Percentiles rank a stretch among this genome's conserved stretches.
Conservation (phyloP, 37 sponge, comb jelly and placozoan genomes). For the Aphrocallistes beatrix region DNA sequence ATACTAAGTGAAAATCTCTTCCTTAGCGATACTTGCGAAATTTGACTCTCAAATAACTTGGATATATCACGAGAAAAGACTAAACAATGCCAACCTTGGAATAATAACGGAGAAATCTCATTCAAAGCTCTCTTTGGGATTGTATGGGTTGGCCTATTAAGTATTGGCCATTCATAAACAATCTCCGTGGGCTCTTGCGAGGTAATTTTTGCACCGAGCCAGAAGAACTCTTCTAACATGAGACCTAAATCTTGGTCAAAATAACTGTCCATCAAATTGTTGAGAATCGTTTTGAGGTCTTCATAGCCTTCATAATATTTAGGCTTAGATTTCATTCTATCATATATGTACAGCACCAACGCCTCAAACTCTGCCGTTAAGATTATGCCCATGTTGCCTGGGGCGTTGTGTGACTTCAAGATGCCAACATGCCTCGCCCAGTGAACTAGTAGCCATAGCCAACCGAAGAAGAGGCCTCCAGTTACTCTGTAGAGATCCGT, state of each 20-base stretch:
- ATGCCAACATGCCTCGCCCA: constrained; percentile 13
- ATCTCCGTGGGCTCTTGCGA: neutral
- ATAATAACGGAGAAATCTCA: neutral
- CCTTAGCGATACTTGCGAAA: neutral
- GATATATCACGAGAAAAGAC: neutral
- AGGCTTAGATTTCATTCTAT: neutral
- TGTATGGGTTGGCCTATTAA: neutral
- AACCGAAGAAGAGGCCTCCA: neutral
- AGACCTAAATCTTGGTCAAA: neutral
- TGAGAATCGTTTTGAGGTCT: neutral
- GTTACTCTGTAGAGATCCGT: neutral
- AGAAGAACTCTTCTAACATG: neutral
- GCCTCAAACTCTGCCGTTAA: neutral
- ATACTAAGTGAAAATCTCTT: neutral
- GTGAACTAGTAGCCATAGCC: neutral
- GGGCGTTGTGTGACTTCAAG: neutral
- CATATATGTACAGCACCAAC: neutral
- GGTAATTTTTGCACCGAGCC: neutral
- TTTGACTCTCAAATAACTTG: neutral
- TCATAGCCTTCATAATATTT: neutral
- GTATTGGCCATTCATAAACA: neutral
- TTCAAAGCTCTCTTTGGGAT: neutral
- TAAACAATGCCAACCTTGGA: neutral
- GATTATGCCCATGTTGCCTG: neutral
- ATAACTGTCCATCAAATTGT: neutral